These are phyloP conservation scores for Halictus quadricinctus DNA, from an alignment of 2,888 invertebrate species.

Conservation along the genomic window DNA sequence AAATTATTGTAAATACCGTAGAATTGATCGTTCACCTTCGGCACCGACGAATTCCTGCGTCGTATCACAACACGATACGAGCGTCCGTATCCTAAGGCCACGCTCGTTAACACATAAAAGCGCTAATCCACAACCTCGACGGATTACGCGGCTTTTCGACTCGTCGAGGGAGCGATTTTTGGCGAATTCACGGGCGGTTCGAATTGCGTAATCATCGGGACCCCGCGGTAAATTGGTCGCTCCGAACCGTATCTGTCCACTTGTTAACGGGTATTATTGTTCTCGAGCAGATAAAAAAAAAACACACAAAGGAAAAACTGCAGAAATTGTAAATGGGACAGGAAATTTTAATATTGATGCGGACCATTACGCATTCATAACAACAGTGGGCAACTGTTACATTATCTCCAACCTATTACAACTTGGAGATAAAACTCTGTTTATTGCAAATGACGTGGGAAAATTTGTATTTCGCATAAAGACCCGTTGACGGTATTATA, in stretches of 20 bases:
- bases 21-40: neutral
- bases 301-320: neutral
- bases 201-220: neutral
- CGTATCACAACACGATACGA: neutral
- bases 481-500: too few relatives aligned
- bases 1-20: too few relatives aligned
- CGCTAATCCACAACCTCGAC: constrained; percentile 19
- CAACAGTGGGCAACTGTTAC: neutral
- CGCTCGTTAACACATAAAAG: constrained; percentile 29
- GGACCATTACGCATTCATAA: neutral
- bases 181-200: neutral
- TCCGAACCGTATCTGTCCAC: neutral
- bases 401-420: too few relatives aligned
- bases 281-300: neutral
- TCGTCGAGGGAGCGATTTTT: constrained; percentile 13
- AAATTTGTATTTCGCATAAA: too few relatives aligned
- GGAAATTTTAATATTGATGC: neutral
- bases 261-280: neutral
- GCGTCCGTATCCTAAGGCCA: constrained; percentile 14
- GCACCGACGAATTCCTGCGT: constrained; percentile 14
- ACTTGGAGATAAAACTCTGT: too few relatives aligned
- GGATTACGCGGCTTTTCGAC: constrained; percentile 17
- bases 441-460: too few relatives aligned
- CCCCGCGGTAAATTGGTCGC: constrained; percentile 15
- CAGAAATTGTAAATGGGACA: neutral